Conservation (phyloP, 2,888 invertebrate species). For the Orchesella flavescens region DNA sequence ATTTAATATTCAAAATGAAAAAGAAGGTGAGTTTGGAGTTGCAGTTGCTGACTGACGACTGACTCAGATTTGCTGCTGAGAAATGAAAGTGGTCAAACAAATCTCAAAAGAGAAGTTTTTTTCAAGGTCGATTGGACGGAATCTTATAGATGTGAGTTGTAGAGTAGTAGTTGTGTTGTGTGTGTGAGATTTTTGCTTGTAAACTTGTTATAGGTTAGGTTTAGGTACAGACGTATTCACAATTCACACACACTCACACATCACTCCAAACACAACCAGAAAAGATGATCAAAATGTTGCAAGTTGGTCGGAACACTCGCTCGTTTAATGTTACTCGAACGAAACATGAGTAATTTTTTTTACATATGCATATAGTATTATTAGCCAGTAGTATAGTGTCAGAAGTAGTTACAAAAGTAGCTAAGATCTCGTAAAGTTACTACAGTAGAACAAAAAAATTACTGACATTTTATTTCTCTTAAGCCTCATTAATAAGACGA, state of each 20-base stretch:
- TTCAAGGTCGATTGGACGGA: neutral
- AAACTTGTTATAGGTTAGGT: no score
- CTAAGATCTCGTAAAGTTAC: neutral
- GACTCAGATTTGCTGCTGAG: neutral
- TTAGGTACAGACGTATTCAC: neutral
- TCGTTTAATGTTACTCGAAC: no score
- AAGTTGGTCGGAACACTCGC: no score
- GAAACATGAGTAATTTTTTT: no score
- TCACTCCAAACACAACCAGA: neutral
- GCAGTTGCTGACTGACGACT: neutral
- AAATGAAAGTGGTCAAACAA: neutral
- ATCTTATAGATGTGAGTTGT: neutral
- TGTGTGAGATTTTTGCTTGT: no score
- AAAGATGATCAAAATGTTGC: neutral
- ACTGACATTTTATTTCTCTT: no score
- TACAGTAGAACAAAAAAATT: no score
- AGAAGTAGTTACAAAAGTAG: neutral
- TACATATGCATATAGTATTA: neutral
- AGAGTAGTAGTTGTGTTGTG: neutral
- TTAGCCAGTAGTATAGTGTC: neutral
- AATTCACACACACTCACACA: neutral
- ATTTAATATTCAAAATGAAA: neutral
- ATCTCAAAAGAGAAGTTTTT: neutral
- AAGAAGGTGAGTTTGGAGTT: neutral
- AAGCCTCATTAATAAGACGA: no score